phyloP scores from a whole-genome alignment of 2,888 invertebrate species.

The Monopis laevigella region DNA sequence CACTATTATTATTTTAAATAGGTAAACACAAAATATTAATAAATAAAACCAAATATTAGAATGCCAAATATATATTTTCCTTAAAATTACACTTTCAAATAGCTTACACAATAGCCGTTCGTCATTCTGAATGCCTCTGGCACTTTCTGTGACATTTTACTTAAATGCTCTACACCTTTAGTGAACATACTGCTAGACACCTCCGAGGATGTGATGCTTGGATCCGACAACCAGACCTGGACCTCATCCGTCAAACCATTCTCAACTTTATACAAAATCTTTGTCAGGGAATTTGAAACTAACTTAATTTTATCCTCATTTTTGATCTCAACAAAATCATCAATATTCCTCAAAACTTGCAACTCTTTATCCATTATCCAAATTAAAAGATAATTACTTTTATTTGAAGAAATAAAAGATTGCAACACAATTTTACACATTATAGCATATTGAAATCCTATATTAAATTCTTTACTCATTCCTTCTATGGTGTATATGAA shows the following conservation, averaged over 20 bases:
- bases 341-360: conserved; percentile 47
- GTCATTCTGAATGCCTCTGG: conserved; percentile 62
- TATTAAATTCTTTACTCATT: conserved; percentile 54
- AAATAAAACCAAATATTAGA: too few species aligned
- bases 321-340: conserved; percentile 23
- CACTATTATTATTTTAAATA: too few species aligned
- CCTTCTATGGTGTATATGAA: conserved; percentile 61
- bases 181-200: conserved; percentile 69
- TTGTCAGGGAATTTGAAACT: conserved; percentile 59
- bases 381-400: conserved; percentile 62
- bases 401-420: conserved; percentile 44
- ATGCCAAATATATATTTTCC: too few species aligned
- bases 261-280: conserved; percentile 66
- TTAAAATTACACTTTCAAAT: conserved; percentile 51
- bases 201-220: conserved; percentile 54
- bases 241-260: conserved; percentile 46
- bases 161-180: conserved; percentile 60
- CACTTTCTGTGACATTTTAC: conserved; percentile 62
- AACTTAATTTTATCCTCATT: conserved; percentile 36
- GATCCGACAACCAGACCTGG: conserved; percentile 62
- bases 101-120: conserved; percentile 69
- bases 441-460: conserved; percentile 55
- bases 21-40: too few species aligned
- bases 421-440: conserved; percentile 66
- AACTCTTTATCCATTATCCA: conserved; percentile 72